A percentile compares a stretch with the other conserved stretches of the same genome.
These are phyloP conservation scores for Bellardia bayeri DNA, from an alignment of 2,888 invertebrate genomes.

Conservation along the genomic window DNA sequence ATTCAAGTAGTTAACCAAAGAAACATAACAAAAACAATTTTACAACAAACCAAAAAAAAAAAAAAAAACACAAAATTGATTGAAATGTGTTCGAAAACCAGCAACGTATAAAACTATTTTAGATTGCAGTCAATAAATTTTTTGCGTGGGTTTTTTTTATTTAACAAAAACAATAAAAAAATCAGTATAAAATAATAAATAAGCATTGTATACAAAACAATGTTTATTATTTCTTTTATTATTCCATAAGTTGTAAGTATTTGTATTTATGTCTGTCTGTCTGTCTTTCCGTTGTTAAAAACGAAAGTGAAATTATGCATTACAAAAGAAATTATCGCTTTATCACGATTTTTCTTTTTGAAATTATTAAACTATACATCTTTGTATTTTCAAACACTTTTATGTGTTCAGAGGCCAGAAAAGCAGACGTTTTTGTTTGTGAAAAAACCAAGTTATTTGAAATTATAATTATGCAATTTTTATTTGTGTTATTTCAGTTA, in stretches of 20 bases:
- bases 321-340: conserved; percentile 75
- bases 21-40: conserved; percentile 30
- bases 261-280: conserved; percentile 28
- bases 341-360: conserved; percentile 71
- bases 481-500: not conserved
- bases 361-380: conserved; percentile 3
- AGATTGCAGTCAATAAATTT: not conserved
- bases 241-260: conserved; percentile 15
- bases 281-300: conserved; percentile 43
- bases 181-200: conserved; percentile 1
- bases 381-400: conserved; percentile 5
- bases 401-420: not conserved
- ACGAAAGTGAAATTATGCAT: conserved; percentile 74
- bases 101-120: conserved; percentile 17
- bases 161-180: not conserved
- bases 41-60: conserved; percentile 16
- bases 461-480: conserved; percentile 66
- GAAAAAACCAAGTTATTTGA: not conserved
- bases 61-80: conserved; percentile 51
- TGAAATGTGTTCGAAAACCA: conserved; percentile 51
- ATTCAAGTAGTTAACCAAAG: conserved; percentile 41
- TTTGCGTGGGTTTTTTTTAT: conserved; percentile 59
- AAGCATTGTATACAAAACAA: conserved; percentile 13
- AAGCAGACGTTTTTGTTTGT: conserved; percentile 47
- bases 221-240: conserved; percentile 48